Base-by-base conservation (phyloP, 1,140 invertebrate genomes). In the Zophobas atratus region DNA sequence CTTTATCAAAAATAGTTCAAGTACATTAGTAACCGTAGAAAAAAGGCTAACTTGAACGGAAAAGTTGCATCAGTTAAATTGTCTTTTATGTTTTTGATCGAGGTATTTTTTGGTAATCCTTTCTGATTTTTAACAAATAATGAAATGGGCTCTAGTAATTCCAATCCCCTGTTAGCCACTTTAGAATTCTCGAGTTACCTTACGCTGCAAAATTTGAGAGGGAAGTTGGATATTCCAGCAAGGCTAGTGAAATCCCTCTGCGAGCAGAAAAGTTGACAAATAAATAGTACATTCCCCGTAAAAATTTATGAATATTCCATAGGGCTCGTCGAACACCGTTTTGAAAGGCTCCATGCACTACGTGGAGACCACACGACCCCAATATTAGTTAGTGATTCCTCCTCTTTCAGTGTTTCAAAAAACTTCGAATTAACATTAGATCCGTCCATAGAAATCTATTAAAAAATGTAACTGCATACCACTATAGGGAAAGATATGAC, bases 301-400 rank as follows among this genome's bases (percentile, higher is more conserved):
- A 33, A 70, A 70, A 70, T 70, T 41, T 33, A 38, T 38, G 20
- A 3, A 70, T 46, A 6, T 70, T n/a, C 63, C 63, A 70, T 34
- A 6, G 6, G 1, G 38, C 63, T 20, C 4, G n/a, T n/a, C 35
- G 2, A 33, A 34, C 6, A 20, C 63, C 63, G 1, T 20, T 38
- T 41, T 41, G 34, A 6, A 70, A 36, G 39, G 63, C 63, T 8
- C 63, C 63, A 70, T 70, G 63, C 35, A 70, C 33, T 34, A 70
- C 63, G 35, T 70, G 63, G 1, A 70, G 63, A 8, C 63, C 63
- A 70, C 63, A 70, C 39, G 63, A 70, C 6, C 63, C 63, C 20
- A 70, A 70, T 35, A 5, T 70, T 6, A n/a, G 6, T 1, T n/a
- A n/a, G 8, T 43, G 20, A 38, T 70, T 70, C 63, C 20, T 70